Evolutionary conservation across 2,888 invertebrate species (phyloP).

Genomic region (Dorcus hopei): DNA sequence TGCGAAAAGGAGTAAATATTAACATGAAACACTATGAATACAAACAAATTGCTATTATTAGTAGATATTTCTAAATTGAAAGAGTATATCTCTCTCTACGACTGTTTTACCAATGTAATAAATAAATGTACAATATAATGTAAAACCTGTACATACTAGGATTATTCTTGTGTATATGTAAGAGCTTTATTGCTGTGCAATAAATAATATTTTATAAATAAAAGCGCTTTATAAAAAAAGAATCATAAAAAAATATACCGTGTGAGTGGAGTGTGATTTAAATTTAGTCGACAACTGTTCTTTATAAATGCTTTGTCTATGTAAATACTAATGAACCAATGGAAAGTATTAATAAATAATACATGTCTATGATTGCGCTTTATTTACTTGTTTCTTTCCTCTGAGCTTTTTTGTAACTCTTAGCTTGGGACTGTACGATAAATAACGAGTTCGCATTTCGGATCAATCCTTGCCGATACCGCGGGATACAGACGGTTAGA

Average conservation of each 20-base stretch:
- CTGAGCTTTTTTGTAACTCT: neutral
- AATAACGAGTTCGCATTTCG: too few species aligned
- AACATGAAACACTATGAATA: too few species aligned
- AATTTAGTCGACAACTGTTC: constrained; percentile 9
- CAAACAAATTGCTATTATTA: too few species aligned
- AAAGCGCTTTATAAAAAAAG: constrained; percentile 1
- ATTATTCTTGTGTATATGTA: constrained; percentile 21
- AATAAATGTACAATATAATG: constrained; percentile 14
- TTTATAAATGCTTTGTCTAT: constrained; percentile 27
- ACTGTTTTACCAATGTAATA: constrained; percentile 22
- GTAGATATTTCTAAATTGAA: constrained; percentile 10
- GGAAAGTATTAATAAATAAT: constrained; percentile 23
- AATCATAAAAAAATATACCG: neutral
- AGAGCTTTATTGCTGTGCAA: constrained; percentile 37
- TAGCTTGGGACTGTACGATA: too few species aligned
- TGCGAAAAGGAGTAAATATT: too few species aligned
- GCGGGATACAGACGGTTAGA: constrained; percentile 2
- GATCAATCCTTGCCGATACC: too few species aligned
- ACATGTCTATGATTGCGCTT: constrained; percentile 11
- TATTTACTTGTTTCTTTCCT: neutral
- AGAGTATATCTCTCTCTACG: constrained; percentile 22
- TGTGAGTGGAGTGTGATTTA: constrained; percentile 5
- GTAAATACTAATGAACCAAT: constrained; percentile 32
- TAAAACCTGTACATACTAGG: constrained; percentile 12
- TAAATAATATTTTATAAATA: constrained; percentile 26